Conservation (phyloP, 2,888 invertebrate genomes). For the Adelognathus sp. region DNA sequence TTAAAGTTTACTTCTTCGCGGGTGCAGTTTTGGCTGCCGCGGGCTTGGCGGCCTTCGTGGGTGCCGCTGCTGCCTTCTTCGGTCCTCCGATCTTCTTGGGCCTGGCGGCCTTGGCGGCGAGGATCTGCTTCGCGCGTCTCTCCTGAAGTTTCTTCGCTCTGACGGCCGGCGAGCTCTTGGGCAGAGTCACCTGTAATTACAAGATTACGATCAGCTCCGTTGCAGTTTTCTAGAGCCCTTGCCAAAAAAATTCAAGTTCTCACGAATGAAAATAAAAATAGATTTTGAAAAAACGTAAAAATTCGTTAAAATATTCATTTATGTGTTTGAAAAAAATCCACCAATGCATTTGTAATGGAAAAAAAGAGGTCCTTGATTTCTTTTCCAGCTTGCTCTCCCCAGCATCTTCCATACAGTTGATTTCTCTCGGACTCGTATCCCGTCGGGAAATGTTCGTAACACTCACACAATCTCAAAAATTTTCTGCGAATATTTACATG, state of each 20-base stretch:
- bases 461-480: too few relatives aligned
- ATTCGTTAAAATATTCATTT: conserved; percentile 1
- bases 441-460: too few relatives aligned
- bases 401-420: too few relatives aligned
- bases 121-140: conserved; percentile 59
- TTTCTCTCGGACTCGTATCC: too few relatives aligned
- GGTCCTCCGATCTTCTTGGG: conserved; percentile 66
- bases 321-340: too few relatives aligned
- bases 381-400: too few relatives aligned
- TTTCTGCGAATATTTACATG: too few relatives aligned
- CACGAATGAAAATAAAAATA: background rate
- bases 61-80: conserved; percentile 63
- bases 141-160: conserved; percentile 56
- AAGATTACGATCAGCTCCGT: background rate
- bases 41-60: conserved; percentile 82
- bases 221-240: background rate
- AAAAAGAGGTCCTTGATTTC: too few relatives aligned
- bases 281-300: background rate
- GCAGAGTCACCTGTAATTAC: conserved; percentile 48
- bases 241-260: background rate
- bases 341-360: too few relatives aligned
- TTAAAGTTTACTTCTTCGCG: conserved; percentile 58
- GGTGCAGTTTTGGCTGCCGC: conserved; percentile 63
- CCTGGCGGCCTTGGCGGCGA: conserved; percentile 62
- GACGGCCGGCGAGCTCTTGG: conserved; percentile 40